A percentile compares a stretch with the other conserved stretches of the same genome.
Conservation (phyloP, 2,888 invertebrate species). For the Acleris cristana region DNA sequence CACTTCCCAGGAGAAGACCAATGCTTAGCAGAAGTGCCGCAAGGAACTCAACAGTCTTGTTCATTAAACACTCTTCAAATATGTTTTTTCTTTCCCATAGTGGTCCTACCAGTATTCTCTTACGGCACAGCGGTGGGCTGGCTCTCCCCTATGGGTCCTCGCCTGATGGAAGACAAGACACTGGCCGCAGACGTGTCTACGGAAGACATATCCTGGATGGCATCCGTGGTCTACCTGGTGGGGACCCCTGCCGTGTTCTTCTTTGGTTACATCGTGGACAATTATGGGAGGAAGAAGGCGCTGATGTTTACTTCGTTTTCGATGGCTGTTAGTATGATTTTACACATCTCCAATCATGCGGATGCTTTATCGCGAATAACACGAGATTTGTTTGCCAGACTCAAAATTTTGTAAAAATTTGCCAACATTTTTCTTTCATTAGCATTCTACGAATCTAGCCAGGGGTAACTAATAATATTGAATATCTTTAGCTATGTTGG, state of each 20-base stretch:
- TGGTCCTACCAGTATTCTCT: constrained; percentile 80
- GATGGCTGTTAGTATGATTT: constrained; percentile 65
- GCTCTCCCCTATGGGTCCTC: constrained; percentile 82
- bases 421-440: too few relatives aligned
- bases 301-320: constrained; percentile 70
- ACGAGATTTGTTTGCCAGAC: too few relatives aligned
- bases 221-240: constrained; percentile 81
- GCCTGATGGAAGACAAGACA: constrained; percentile 72
- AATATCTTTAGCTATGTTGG: constrained; percentile 65
- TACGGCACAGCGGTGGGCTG: constrained; percentile 83
- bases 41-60: too few relatives aligned
- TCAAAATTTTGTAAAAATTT: too few relatives aligned
- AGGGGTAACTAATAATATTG: constrained; percentile 26
- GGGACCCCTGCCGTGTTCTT: constrained; percentile 81
- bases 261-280: constrained; percentile 80
- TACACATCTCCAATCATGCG: not conserved
- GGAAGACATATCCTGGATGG: constrained; percentile 82
- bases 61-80: too few relatives aligned
- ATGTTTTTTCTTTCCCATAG: constrained; percentile 56
- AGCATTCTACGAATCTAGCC: not conserved
- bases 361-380: too few relatives aligned
- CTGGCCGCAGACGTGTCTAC: constrained; percentile 71
- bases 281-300: constrained; percentile 80
- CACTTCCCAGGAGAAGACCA: too few relatives aligned
- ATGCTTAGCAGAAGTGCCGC: too few relatives aligned